Conservation (phyloP, 2,113 vertebrate species). For the Caranx ignobilis region DNA sequence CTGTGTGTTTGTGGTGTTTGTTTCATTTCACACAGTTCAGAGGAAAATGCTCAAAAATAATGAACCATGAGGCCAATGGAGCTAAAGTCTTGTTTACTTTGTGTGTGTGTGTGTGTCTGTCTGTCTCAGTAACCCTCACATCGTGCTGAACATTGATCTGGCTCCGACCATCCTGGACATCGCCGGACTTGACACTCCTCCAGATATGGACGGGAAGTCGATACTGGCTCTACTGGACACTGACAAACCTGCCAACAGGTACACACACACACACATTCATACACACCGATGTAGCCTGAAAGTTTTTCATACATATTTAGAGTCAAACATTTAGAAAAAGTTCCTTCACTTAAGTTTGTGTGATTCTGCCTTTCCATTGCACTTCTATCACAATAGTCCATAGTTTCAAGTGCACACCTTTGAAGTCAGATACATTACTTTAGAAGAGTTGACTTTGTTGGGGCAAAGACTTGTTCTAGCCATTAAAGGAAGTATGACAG, state of each 20-base stretch:
- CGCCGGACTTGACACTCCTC: conserved; percentile 92
- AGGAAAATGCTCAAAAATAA: background rate
- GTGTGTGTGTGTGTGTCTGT: conserved; percentile 53
- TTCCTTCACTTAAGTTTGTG: too few relatives aligned
- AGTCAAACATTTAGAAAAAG: too few relatives aligned
- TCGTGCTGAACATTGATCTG: conserved; percentile 96
- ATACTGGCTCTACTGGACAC: conserved; percentile 92
- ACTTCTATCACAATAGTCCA: too few relatives aligned
- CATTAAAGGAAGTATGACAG: too few relatives aligned
- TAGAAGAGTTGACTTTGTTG: too few relatives aligned
- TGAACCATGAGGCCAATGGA: background rate
- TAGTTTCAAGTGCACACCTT: too few relatives aligned
- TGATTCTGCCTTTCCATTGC: too few relatives aligned
- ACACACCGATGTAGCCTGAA: background rate
- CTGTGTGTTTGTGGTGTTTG: background rate
- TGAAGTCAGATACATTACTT: too few relatives aligned
- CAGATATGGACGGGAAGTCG: conserved; percentile 97
- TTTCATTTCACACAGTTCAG: background rate
- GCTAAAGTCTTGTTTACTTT: background rate
- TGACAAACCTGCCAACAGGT: conserved; percentile 91
- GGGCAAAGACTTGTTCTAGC: too few relatives aligned
- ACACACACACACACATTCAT: conserved; percentile 2
- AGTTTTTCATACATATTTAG: too few relatives aligned
- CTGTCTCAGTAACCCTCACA: conserved; percentile 90
- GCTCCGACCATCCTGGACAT: conserved; percentile 98